Base-by-base conservation (phyloP, 1,140 invertebrate species). In the Zaprionus vittiger region DNA sequence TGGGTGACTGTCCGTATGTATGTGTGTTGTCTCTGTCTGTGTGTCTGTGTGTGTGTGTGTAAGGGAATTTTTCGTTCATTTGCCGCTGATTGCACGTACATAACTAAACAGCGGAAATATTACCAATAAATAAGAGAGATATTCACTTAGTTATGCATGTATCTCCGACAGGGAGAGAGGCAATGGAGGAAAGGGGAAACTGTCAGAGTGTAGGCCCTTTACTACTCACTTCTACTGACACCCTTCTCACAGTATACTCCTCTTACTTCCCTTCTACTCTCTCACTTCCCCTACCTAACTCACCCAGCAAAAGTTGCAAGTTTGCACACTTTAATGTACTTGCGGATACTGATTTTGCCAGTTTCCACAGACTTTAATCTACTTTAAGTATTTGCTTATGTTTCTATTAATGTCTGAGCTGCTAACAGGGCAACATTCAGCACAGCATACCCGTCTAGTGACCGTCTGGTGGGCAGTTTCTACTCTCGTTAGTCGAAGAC, bases 51-150 rank as follows among this genome's bases (percentile, higher is more conserved):
- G 38, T 59, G 22, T 69, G 20, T 69, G 34, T 41, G 6, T 41
- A 1, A n/a, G 26, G 14, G 20, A n/a, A 24, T 24, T 67, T 73
- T 74, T 54, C 72, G 63, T 73, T 77, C 66, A 56, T 54, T 54
- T 66, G 37, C 54, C 28, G 47, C 34, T 66, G 62, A 66, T 77
- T 77, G 62, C 59, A 55, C 74, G 62, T 66, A 57, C 63, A 67
- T 57, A 73, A 62, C 24, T 61, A 67, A 73, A 59, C 49, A 68
- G 70, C 75, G 70, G 75, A 67, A 64, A 77, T 77, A 67, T 77
- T 37, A 66, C 47, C 70, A 68, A 77, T 77, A 68, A 73, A 73
- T 73, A 73, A 63, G 22, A 71, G 47, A 71, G 47, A 66, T 72
- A 66, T 65, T 56, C 37, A 64, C 54, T 17, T 24, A 54, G 44